These are phyloP conservation scores for Cairina moschata DNA, from an alignment of 2,113 vertebrate genomes.

Conservation along the genomic window DNA sequence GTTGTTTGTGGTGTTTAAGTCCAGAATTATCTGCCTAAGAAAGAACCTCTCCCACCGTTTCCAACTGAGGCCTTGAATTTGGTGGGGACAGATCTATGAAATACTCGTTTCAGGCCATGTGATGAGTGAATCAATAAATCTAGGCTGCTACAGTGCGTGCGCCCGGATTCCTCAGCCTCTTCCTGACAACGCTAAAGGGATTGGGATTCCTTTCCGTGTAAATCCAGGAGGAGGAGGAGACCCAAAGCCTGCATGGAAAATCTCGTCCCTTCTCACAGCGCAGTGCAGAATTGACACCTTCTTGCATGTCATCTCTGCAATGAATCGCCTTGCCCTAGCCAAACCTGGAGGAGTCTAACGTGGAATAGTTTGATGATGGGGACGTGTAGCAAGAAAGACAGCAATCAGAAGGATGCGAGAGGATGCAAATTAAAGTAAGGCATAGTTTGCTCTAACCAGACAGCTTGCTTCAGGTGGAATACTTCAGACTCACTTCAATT, in stretches of 20 bases:
- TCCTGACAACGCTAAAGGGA: neutral
- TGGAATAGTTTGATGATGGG: neutral
- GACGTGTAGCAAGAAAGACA: neutral
- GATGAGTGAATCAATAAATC: neutral
- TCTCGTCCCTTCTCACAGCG: neutral
- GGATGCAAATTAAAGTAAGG: neutral
- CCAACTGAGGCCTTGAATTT: neutral
- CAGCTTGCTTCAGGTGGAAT: neutral
- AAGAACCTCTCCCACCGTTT: neutral
- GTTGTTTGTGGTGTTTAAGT: neutral
- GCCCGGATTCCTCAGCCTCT: neutral
- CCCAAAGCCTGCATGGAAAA: neutral
- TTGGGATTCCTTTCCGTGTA: neutral
- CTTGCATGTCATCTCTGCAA: neutral
- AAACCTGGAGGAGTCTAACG: neutral
- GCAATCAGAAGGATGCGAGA: neutral
- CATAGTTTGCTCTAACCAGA: neutral
- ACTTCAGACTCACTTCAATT: neutral
- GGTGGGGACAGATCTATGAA: neutral
- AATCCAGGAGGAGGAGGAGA: neutral
- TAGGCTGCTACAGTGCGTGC: neutral
- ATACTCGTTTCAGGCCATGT: neutral
- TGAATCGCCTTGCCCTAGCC: slow-evolving; percentile 11
- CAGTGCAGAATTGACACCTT: neutral
- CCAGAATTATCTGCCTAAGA: neutral